These are phyloP conservation scores for Lochmaea crataegi DNA, from an alignment of 2,888 invertebrate genomes.

Conservation along the genomic window DNA sequence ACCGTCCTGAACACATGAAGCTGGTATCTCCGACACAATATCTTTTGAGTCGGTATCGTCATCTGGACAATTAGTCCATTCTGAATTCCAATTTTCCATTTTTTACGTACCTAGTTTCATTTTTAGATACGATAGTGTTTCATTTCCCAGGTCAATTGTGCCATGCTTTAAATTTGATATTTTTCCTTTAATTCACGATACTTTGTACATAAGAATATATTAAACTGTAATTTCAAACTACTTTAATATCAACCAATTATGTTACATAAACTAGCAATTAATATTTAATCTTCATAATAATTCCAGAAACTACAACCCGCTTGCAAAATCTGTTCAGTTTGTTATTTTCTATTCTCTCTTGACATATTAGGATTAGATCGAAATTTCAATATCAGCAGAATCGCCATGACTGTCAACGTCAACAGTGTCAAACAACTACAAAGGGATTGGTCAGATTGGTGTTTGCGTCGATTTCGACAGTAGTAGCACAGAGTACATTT, in stretches of 20 bases:
- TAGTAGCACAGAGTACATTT: not conserved
- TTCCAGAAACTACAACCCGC: not conserved
- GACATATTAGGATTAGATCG: not conserved
- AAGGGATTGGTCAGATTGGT: not conserved
- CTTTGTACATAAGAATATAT: not conserved
- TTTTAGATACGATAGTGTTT: constrained; percentile 4
- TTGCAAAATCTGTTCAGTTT: not conserved
- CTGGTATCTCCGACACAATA: constrained; percentile 5
- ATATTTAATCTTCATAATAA: not conserved
- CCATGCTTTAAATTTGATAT: not conserved
- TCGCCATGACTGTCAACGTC: not conserved
- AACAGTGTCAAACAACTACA: not conserved
- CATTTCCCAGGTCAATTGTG: not conserved
- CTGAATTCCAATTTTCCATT: constrained; percentile 39
- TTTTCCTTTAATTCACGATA: not conserved
- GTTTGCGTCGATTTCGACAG: not conserved
- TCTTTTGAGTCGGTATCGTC: constrained; percentile 19
- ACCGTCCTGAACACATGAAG: not conserved
- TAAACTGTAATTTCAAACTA: not conserved
- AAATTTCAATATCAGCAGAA: not conserved
- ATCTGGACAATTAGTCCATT: constrained; percentile 20
- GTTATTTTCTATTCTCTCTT: not conserved
- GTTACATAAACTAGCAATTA: not conserved
- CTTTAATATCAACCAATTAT: not conserved
- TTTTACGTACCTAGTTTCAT: constrained; percentile 29